These are phyloP conservation scores for Lasioglossum baleicum DNA, from an alignment of 1,140 invertebrate species.

Conservation along the genomic window DNA sequence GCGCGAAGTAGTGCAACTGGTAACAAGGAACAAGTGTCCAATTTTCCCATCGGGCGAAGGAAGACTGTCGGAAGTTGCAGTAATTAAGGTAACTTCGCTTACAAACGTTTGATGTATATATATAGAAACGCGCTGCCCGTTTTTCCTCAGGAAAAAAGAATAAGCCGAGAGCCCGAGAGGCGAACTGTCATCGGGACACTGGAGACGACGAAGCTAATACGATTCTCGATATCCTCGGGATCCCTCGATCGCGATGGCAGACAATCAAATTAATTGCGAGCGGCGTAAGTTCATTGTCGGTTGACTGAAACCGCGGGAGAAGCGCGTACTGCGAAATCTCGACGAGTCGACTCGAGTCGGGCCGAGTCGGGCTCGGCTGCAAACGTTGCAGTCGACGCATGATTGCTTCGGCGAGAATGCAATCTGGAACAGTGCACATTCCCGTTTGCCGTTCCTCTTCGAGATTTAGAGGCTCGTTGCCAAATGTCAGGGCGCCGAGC, in stretches of 20 bases:
- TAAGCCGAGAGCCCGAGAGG: no score
- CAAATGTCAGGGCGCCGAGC: constrained; percentile 66
- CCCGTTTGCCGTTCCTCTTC: constrained; percentile 56
- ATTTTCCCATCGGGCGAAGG: background rate
- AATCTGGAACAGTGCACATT: constrained; percentile 61
- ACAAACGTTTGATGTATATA: no score
- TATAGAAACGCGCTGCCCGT: no score
- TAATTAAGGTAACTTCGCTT: constrained; percentile 2
- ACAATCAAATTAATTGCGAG: background rate
- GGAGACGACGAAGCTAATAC: background rate
- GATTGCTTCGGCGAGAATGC: constrained; percentile 64
- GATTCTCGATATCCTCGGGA: background rate
- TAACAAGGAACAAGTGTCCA: background rate
- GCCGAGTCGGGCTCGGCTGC: no score
- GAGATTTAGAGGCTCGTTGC: constrained; percentile 70
- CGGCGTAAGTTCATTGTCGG: constrained; percentile 6
- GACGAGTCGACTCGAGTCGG: no score
- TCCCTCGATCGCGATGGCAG: background rate
- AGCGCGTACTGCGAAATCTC: constrained; percentile 1
- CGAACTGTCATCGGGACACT: background rate
- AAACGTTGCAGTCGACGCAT: constrained; percentile 47
- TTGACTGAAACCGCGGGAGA: constrained; percentile 1
- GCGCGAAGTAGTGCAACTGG: background rate
- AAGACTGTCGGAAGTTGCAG: background rate
- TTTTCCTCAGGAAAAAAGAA: no score